A percentile compares a stretch with the other conserved stretches of the same genome.
Evolutionary conservation across 2,113 vertebrate genomes (phyloP).

Genomic region (Plectropomus leopardus): DNA sequence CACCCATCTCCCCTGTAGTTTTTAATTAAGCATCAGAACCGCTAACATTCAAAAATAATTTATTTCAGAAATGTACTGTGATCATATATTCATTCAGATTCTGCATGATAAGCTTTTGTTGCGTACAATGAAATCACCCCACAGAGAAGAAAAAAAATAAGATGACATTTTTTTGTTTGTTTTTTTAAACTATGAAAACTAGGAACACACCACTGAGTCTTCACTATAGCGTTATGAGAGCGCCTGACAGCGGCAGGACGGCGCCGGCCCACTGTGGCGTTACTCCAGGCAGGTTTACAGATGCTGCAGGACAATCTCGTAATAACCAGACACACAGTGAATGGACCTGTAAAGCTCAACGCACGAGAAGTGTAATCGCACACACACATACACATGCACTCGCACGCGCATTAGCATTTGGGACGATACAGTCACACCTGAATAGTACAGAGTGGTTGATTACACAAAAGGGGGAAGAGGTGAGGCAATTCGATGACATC

Average conservation of each 20-base stretch:
- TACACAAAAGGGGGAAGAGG: slow-evolving; percentile 62
- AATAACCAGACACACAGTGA: slow-evolving; percentile 73
- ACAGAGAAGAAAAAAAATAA: slow-evolving; percentile 68
- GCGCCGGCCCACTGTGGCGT: slow-evolving; percentile 50
- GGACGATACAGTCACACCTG: slow-evolving; percentile 72
- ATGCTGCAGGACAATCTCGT: slow-evolving; percentile 74
- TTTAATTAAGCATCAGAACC: slow-evolving; percentile 44
- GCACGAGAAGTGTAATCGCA: slow-evolving; percentile 60
- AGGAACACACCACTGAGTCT: slow-evolving; percentile 77
- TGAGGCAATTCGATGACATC: slow-evolving; percentile 75
- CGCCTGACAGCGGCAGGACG: slow-evolving; percentile 38
- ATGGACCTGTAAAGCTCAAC: slow-evolving; percentile 75
- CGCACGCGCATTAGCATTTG: slow-evolving; percentile 49
- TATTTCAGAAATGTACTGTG: slow-evolving; percentile 86
- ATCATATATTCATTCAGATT: slow-evolving; percentile 85
- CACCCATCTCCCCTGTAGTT: background rate
- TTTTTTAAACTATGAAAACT: slow-evolving; percentile 66
- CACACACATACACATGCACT: slow-evolving; percentile 38
- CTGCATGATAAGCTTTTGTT: slow-evolving; percentile 81
- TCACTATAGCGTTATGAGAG: slow-evolving; percentile 73
- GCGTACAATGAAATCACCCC: slow-evolving; percentile 83
- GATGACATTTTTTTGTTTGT: slow-evolving; percentile 59
- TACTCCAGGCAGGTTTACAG: slow-evolving; percentile 71
- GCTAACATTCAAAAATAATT: slow-evolving; percentile 86
- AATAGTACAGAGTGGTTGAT: slow-evolving; percentile 70